Conservation (phyloP, 2,888 invertebrate genomes). For the Diploptera punctata region DNA sequence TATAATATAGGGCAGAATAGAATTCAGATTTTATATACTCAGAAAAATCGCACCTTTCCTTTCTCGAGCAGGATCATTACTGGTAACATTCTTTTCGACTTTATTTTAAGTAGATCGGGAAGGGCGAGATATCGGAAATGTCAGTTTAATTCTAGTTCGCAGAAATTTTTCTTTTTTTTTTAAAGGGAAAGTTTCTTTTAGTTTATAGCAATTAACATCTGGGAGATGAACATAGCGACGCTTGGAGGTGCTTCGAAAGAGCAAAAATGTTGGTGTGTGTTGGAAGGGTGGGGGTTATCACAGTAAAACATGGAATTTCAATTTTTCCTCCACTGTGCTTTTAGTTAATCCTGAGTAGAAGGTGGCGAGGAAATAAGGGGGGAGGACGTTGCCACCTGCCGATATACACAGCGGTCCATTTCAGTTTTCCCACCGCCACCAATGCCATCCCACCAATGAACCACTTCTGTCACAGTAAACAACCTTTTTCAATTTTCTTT, state of each 20-base stretch:
- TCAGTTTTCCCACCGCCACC: constrained; percentile 11
- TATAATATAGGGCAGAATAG: too few relatives aligned
- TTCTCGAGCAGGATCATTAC: not conserved
- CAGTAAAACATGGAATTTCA: constrained; percentile 39
- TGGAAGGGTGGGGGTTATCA: constrained; percentile 29
- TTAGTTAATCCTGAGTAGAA: constrained; percentile 28
- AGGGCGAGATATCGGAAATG: constrained; percentile 12
- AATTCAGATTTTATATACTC: too few relatives aligned
- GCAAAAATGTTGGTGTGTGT: not conserved
- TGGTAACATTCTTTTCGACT: constrained; percentile 12
- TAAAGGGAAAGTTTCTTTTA: constrained; percentile 18
- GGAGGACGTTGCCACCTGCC: constrained; percentile 28
- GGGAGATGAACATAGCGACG: constrained; percentile 9
- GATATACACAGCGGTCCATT: constrained; percentile 30
- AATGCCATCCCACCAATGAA: not conserved
- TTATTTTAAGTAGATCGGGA: not conserved
- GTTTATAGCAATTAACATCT: constrained; percentile 26
- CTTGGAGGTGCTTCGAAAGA: not conserved
- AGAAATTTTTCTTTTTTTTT: constrained; percentile 15
- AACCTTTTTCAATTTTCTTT: constrained; percentile 16
- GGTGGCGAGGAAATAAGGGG: not conserved
- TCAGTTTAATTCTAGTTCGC: constrained; percentile 22
- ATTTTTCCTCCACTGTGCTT: constrained; percentile 36
- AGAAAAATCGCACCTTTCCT: not conserved
- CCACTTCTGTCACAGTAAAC: constrained; percentile 18